These are phyloP conservation scores for Drosophila subpulchrella DNA, from an alignment of 1,140 invertebrate genomes.

Conservation along the genomic window DNA sequence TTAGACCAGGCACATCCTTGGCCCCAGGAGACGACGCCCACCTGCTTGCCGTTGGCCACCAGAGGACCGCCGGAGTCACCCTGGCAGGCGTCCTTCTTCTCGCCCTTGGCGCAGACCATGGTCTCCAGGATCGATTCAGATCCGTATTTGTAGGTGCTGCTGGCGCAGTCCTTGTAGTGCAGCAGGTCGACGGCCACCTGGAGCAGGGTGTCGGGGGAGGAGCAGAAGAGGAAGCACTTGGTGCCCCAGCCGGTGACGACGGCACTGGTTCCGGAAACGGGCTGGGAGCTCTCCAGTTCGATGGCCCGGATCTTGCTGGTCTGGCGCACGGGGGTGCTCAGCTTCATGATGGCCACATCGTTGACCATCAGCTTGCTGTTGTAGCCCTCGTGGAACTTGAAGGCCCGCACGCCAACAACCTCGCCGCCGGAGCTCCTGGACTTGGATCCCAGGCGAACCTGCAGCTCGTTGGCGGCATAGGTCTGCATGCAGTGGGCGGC, in stretches of 20 bases:
- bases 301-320: slow-evolving; percentile 40
- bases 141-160: slow-evolving; percentile 47
- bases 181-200: slow-evolving; percentile 49
- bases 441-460: slow-evolving; percentile 68
- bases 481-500: slow-evolving; percentile 87
- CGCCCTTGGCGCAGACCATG: slow-evolving; percentile 86
- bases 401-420: slow-evolving; percentile 46
- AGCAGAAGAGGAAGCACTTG: slow-evolving; percentile 58
- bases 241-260: slow-evolving; percentile 74
- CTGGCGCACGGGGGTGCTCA: slow-evolving; percentile 66
- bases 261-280: slow-evolving; percentile 56
- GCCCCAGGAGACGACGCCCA: slow-evolving; percentile 89
- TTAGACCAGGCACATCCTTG: slow-evolving; percentile 87
- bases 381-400: slow-evolving; percentile 69
- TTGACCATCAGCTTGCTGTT: slow-evolving; percentile 73
- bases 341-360: slow-evolving; percentile 85
- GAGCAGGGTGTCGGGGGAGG: slow-evolving; percentile 31
- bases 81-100: slow-evolving; percentile 86
- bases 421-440: slow-evolving; percentile 54
- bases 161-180: slow-evolving; percentile 27
- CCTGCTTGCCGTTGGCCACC: slow-evolving; percentile 76
- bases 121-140: slow-evolving; percentile 75
- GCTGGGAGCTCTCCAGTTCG: slow-evolving; percentile 41
- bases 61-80: slow-evolving; percentile 85
- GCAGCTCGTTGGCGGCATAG: slow-evolving; percentile 34